Base-by-base conservation (phyloP, 2,888 invertebrate species). In the Platynereis dumerilii region DNA sequence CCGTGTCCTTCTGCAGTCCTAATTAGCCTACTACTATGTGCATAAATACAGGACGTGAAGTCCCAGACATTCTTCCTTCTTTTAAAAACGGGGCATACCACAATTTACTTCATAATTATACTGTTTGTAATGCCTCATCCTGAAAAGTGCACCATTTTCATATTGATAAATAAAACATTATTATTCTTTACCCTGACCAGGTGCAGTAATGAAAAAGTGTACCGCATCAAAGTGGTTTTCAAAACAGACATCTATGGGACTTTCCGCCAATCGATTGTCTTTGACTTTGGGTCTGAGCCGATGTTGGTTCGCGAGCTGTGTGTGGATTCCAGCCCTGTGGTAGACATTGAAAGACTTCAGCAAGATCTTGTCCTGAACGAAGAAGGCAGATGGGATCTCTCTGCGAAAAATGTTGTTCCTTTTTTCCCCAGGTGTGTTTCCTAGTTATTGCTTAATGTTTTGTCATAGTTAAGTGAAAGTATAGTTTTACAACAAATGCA, bases 231-330 rank as follows among this genome's bases (percentile, higher is more conserved):
- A 78, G 81, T 61, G 48, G 85, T 86, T 57, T 91, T 91, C 80
- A 86, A 87, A 61, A 90, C 91, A 0, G 89, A 90, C 70, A 90
- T 91, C 65, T 92, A 90, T 78, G 92, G 90, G 27, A 91, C 91
- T 2, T 92, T 92, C 81, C 87, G 91, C 1, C 92, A 93, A 81
- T 88, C 90, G 1, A 86, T 92, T 1, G 89, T 92, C 2, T 91
- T 92, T 81, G 91, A 91, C 81, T 90, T 91, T 76, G 90, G 90
- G 0, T 72, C 72, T 44, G 80, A 81, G 60, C 82, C 83, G 12
- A 78, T 83, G 80, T 83, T 60, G 88, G 89, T 76, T 42, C 72
- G 78, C 56, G 77, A 81, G 58, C 83, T 92, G 27, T 91, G 91
- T 78, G 90, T 91, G 2, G 92, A 92, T 80, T 91, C 91, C 2